A percentile compares a stretch with the other conserved stretches of the same genome.
phyloP scores from a whole-genome alignment of 2,797 vertebrate species.

The Micromesistius poutassou region DNA sequence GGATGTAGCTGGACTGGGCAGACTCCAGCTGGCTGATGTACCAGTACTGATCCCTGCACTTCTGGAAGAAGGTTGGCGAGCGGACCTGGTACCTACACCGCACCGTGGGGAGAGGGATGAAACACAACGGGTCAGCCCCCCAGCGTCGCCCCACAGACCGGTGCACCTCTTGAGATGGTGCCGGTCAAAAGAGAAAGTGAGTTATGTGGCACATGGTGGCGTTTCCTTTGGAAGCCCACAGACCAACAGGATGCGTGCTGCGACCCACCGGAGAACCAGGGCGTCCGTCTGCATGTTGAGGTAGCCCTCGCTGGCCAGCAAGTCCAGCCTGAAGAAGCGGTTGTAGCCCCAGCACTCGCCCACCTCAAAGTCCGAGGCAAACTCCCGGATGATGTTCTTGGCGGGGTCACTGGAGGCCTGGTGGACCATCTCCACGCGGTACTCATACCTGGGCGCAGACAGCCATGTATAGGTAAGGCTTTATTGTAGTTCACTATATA shows the following conservation, averaged over 20 bases:
- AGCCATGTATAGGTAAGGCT: background rate
- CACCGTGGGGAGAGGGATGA: background rate
- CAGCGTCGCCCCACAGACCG: background rate
- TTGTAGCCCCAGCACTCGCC: conserved; percentile 99
- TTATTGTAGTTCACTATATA: background rate
- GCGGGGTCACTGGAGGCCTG: conserved; percentile 94
- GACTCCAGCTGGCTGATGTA: conserved; percentile 96
- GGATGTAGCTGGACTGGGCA: conserved; percentile 90
- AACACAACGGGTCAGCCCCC: background rate
- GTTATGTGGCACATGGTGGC: background rate
- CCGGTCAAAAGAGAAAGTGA: background rate
- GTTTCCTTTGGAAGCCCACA: no score
- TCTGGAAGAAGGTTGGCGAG: conserved; percentile 97
- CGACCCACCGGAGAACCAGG: conserved; percentile 87
- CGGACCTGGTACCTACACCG: conserved; percentile 90
- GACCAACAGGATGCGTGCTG: background rate
- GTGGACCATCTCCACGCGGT: conserved; percentile 98
- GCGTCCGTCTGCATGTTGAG: conserved; percentile 95
- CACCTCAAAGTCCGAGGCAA: conserved; percentile 97
- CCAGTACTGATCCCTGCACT: conserved; percentile 97
- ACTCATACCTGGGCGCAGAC: conserved; percentile 82
- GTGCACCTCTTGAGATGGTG: background rate
- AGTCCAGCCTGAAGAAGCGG: conserved; percentile 94
- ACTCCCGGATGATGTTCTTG: conserved; percentile 97
- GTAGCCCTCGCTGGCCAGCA: conserved; percentile 96